Evolutionary conservation across 2,888 invertebrate species (phyloP), one percentile per base, ranked within the genome.

Genomic region (Orgyia antiqua): DNA sequence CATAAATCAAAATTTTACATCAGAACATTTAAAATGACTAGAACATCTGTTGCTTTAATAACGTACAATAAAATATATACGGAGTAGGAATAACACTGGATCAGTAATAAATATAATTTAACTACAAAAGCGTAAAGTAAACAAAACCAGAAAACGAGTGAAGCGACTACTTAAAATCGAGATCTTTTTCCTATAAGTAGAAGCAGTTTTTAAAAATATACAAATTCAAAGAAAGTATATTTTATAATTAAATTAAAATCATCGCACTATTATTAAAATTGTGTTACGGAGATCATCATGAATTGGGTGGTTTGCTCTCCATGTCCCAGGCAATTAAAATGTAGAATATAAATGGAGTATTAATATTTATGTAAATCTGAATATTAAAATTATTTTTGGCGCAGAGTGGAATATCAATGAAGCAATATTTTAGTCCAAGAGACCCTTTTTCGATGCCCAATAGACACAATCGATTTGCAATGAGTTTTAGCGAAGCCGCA

Each of bases 371-470:
- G 51, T 36, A 45, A 53, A 51, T 52, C 15, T 28, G 44, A 29
- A 40, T 47, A 55, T 44, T 49, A 54, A 49, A 58, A 53, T 50
- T 38, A 59, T 49, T 45, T 33, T 31, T 13, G 30, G 36, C 31
- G 42, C 31, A 44, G 36, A 24, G 43, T 46, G 47, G 60, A 65
- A 64, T 63, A 51, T 45, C 58, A 66, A 67, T 62, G 61, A 59
- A 54, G 42, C 47, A 36, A 38, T 42, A 48, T 57, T 52, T 40
- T 40, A 33, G 30, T 35, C 27, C 20, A 32, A 35, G 27, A 33
- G 31, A 33, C 42, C 44, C 51, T 45, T 58, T 56, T 53, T 49
- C 34, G 45, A 44, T 44, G 49, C 44, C 38, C 36, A 49, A 51
- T 54, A 51, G 53, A 51, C 46, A 50, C 39, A 39, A 55, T 45